phyloP scores from a whole-genome alignment of 2,888 invertebrate genomes.

The Leptinotarsa rubiginosa region DNA sequence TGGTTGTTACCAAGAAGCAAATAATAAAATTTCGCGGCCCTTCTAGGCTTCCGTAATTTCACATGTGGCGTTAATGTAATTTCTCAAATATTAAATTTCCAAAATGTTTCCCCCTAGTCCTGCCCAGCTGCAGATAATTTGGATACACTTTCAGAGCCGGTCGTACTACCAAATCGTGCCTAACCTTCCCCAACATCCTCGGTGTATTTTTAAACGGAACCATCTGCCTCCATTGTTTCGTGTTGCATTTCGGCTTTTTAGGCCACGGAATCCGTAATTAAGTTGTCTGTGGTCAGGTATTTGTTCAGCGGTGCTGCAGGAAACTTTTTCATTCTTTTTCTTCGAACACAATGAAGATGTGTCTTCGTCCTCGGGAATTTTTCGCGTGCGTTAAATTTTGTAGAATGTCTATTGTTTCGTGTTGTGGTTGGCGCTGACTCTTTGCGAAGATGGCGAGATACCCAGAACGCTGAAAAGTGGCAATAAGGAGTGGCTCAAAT shows the following conservation, averaged over 20 bases:
- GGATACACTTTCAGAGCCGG: slow-evolving; percentile 47
- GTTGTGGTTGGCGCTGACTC: background rate
- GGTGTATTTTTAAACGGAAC: slow-evolving; percentile 34
- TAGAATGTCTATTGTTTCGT: slow-evolving; percentile 41
- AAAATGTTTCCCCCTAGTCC: slow-evolving; percentile 33
- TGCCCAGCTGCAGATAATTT: slow-evolving; percentile 35
- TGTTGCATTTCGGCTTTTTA: slow-evolving; percentile 34
- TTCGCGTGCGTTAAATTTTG: slow-evolving; percentile 42
- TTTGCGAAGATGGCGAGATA: background rate
- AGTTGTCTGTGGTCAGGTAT: slow-evolving; percentile 37
- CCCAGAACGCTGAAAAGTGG: background rate
- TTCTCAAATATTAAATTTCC: background rate
- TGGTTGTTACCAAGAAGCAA: too few species aligned
- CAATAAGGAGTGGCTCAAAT: too few species aligned
- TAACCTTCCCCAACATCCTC: slow-evolving; percentile 55
- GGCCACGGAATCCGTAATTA: slow-evolving; percentile 35
- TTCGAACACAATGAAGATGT: slow-evolving; percentile 41
- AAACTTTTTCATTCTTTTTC: slow-evolving; percentile 23
- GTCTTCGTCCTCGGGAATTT: slow-evolving; percentile 42
- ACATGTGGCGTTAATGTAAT: too few species aligned
- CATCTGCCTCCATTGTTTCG: slow-evolving; percentile 35
- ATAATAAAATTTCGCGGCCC: too few species aligned
- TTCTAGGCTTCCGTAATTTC: too few species aligned
- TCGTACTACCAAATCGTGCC: slow-evolving; percentile 48
- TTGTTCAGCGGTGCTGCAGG: slow-evolving; percentile 18